phyloP scores from a whole-genome alignment of 2,113 vertebrate genomes.

The Helogale parvula region DNA sequence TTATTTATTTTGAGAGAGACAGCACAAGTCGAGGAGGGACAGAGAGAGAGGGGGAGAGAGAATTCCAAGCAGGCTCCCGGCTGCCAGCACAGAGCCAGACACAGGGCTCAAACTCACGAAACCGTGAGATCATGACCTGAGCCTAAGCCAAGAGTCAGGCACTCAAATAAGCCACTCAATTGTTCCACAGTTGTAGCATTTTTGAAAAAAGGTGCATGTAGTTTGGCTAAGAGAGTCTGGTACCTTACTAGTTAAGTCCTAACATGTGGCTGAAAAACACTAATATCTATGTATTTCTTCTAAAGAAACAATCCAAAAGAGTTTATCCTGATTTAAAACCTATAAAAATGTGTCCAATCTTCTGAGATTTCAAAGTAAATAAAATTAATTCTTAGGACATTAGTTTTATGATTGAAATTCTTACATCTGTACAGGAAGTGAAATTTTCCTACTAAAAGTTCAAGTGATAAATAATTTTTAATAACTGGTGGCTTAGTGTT shows the following conservation, averaged over 20 bases:
- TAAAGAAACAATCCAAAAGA: neutral
- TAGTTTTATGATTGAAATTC: slow-evolving; percentile 22
- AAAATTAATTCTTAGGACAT: slow-evolving; percentile 46
- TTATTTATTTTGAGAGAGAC: too few species aligned
- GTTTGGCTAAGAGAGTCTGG: neutral
- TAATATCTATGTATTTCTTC: neutral
- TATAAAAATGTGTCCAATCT: neutral
- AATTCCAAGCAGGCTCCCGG: too few species aligned
- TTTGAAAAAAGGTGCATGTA: neutral
- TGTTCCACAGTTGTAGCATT: neutral
- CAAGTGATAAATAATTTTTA: slow-evolving; percentile 68
- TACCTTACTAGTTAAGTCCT: neutral
- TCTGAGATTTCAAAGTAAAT: slow-evolving; percentile 32
- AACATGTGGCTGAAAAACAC: neutral
- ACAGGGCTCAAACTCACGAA: too few species aligned
- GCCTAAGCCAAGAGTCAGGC: too few species aligned
- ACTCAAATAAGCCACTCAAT: too few species aligned
- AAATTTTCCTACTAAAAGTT: slow-evolving; percentile 48
- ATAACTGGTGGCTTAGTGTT: slow-evolving; percentile 45
- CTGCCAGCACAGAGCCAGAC: too few species aligned
- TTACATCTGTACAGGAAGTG: slow-evolving; percentile 31
- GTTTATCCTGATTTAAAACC: neutral
- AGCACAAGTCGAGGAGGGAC: too few species aligned
- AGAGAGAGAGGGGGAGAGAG: too few species aligned
- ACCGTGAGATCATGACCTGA: too few species aligned